Percentiles rank a stretch among this genome's conserved stretches.
phyloP scores from a whole-genome alignment of 1,140 invertebrate species.

The Atopsyche davidsoni region DNA sequence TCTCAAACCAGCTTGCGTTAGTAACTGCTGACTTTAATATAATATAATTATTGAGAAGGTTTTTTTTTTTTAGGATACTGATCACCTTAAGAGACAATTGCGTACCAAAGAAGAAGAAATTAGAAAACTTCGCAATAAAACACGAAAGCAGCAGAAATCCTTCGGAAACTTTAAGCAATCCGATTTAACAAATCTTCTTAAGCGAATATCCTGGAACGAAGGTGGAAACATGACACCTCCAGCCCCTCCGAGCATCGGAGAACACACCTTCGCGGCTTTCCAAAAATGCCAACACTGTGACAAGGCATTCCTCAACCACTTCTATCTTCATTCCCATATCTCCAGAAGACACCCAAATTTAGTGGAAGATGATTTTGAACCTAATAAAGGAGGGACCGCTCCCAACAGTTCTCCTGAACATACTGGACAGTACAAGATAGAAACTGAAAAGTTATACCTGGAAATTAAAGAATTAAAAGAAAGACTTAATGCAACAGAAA shows the following conservation, averaged over 20 bases:
- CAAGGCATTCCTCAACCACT: slow-evolving; percentile 53
- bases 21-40: not conserved
- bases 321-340: slow-evolving; percentile 51
- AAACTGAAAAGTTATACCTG: slow-evolving; percentile 50
- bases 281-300: slow-evolving; percentile 50
- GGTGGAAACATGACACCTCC: no score
- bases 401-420: slow-evolving; percentile 19
- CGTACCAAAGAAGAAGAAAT: slow-evolving; percentile 43
- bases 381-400: slow-evolving; percentile 29
- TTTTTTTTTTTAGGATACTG: slow-evolving; percentile 36
- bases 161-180: slow-evolving; percentile 16
- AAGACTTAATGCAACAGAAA: slow-evolving; percentile 50
- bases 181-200: slow-evolving; percentile 23
- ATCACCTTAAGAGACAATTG: slow-evolving; percentile 38
- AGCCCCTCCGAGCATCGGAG: slow-evolving; percentile 12
- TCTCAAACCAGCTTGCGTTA: no score
- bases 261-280: slow-evolving; percentile 15
- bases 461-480: slow-evolving; percentile 56
- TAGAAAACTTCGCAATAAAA: slow-evolving; percentile 40
- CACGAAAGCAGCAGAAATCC: slow-evolving; percentile 19
- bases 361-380: not conserved
- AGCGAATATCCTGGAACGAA: slow-evolving; percentile 14
- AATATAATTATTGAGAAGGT: slow-evolving; percentile 6
- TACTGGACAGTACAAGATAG: slow-evolving; percentile 34
- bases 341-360: slow-evolving; percentile 43